Base-by-base conservation (phyloP, 1,140 invertebrate species). In the Nomia melanderi region DNA sequence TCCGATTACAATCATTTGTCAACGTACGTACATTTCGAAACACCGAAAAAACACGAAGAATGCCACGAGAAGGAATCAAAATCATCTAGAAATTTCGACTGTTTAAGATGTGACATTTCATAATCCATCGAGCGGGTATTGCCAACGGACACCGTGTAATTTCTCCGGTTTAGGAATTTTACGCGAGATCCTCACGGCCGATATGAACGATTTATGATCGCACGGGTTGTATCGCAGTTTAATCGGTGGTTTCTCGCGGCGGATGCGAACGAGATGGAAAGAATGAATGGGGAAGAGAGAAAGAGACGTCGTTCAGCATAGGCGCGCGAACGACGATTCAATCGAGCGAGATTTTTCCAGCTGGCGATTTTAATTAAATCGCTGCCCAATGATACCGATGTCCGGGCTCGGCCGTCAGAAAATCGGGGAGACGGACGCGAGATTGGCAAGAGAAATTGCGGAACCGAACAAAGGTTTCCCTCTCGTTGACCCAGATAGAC, bases 401-500 rank as follows among this genome's bases (percentile, higher is more conserved):
- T 50, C 25, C 20, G 29, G 20, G 41, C 4, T 44, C 41, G 41
- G 41, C 23, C 7, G 27, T 44, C 9, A 17, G 2, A n/a, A 27
- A 36, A 50, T 78, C 39, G 31, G 50, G 60, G 62, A 33, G 50
- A 82, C 69, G 54, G 66, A 67, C 17, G 79, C 29, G 20, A 14
- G 50, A 53, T 47, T 66, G 50, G 31, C 44, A n/a, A 63, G 44
- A 17, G 54, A 77, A 83, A 78, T 72, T 79, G 82, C 57, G 39
- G 60, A 78, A 62, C 50, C 56, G 56, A 54, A 78, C 53, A 59
- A 67, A 63, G 71, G 54, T 71, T 77, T 82, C 72, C 72, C 83
- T 85, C 76, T 84, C 76, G 82, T 79, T 85, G 79, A 85, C 84
- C 84, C 65, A 78, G 69, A 85, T 85, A 47, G 59, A 36, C 33